phyloP scores from a whole-genome alignment of 2,888 invertebrate species.

The Tineola bisselliella region DNA sequence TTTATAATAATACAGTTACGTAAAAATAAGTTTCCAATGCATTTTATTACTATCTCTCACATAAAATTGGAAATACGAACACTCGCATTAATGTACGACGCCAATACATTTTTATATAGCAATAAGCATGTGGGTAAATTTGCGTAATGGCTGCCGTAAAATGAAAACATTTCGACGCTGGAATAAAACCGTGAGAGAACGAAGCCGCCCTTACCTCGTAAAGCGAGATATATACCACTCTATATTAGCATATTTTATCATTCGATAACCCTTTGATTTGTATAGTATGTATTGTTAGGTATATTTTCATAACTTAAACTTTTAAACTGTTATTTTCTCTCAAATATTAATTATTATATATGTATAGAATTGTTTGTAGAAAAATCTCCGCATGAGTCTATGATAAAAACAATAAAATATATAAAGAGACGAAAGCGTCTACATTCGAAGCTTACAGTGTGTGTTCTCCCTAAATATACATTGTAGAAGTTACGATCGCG shows the following conservation, averaged over 20 bases:
- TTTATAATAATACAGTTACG: background rate
- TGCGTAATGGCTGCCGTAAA: slow-evolving; percentile 59
- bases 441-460: background rate
- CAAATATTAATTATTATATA: no score
- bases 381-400: no score
- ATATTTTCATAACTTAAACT: no score
- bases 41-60: background rate
- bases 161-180: slow-evolving; percentile 28
- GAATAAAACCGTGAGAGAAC: slow-evolving; percentile 22
- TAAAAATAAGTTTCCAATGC: background rate
- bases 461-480: slow-evolving; percentile 23
- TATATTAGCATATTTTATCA: background rate
- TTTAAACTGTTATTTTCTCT: no score
- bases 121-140: slow-evolving; percentile 66
- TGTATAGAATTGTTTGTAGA: no score
- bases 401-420: background rate
- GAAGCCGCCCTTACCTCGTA: slow-evolving; percentile 27
- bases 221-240: slow-evolving; percentile 19
- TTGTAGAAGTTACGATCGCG: slow-evolving; percentile 64
- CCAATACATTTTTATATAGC: slow-evolving; percentile 58
- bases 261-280: background rate
- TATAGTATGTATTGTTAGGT: background rate
- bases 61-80: slow-evolving; percentile 13
- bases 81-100: slow-evolving; percentile 26
- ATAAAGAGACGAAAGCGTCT: background rate